A percentile compares a stretch with the other conserved stretches of the same genome.
Conservation (phyloP, 2,797 vertebrate species). For the Labroides dimidiatus region DNA sequence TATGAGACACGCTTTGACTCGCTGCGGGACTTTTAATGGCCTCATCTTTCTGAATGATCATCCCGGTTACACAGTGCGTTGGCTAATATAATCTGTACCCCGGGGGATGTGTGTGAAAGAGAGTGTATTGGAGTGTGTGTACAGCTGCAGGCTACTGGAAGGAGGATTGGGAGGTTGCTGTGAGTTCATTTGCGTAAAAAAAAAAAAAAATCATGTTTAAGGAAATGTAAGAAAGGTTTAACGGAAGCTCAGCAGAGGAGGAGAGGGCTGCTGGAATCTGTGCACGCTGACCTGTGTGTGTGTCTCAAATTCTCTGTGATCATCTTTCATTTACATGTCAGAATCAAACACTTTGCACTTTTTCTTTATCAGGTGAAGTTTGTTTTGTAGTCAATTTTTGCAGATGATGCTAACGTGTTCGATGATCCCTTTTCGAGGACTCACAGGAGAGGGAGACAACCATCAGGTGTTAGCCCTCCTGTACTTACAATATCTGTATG, state of each 20-base stretch:
- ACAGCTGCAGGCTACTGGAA: slow-evolving; percentile 21
- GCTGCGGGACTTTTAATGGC: slow-evolving; percentile 52
- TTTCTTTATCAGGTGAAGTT: too few relatives aligned
- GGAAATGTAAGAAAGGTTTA: background rate
- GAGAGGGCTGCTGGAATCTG: background rate
- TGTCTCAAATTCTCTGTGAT: background rate
- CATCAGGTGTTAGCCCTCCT: too few relatives aligned
- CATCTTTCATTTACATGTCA: too few relatives aligned
- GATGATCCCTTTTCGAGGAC: too few relatives aligned
- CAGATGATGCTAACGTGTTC: too few relatives aligned
- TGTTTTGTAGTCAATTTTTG: too few relatives aligned
- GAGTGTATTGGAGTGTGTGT: slow-evolving; percentile 14
- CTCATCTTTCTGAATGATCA: slow-evolving; percentile 56
- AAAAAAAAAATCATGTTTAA: slow-evolving; percentile 18
- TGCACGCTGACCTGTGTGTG: background rate
- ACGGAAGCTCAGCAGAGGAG: too few relatives aligned
- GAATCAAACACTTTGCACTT: too few relatives aligned
- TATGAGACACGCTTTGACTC: slow-evolving; percentile 48
- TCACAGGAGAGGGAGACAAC: too few relatives aligned
- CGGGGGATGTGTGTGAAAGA: slow-evolving; percentile 5
- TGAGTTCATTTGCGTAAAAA: slow-evolving; percentile 6
- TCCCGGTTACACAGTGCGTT: slow-evolving; percentile 44
- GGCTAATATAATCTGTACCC: slow-evolving; percentile 58
- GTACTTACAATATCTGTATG: too few relatives aligned
- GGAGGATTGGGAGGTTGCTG: slow-evolving; percentile 13